Base-by-base conservation (phyloP, 1,140 invertebrate genomes). In the Gryon sp. region DNA sequence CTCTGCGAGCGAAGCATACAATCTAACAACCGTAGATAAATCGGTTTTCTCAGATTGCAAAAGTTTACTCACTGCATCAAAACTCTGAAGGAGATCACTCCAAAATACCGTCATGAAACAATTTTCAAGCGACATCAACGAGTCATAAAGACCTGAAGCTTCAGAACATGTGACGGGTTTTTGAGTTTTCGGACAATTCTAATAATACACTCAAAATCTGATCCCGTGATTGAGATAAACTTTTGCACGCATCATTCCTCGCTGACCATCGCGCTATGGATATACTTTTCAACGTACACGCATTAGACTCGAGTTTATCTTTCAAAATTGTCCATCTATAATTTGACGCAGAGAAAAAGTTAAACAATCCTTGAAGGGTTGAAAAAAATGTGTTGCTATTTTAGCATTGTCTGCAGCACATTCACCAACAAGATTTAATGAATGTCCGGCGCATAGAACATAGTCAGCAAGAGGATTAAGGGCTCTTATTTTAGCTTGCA, bases 401-500 rank as follows among this genome's bases (percentile, higher is more conserved):
- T 34, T 3, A 34, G 30, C 30, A n/a, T 3, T 9, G 2, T 34
- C 2, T 34, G 30, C 30, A n/a, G 11, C 30, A 34, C 8, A n/a
- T n/a, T n/a, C n/a, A n/a, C n/a, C n/a, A n/a, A n/a, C n/a, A n/a
- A n/a, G n/a, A n/a, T n/a, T n/a, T 9, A 12, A n/a, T 34, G 30
- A 34, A 12, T 12, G 30, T n/a, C n/a, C n/a, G n/a, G n/a, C n/a
- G n/a, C n/a, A 34, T n/a, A 3, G 30, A 34, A 12, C 30, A 24
- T 30, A 43, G n/a, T 22, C 26, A 45, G 26, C 26, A 2, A 28
- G 2, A 4, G 11, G n/a, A 43, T 26, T 40, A 1, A 43, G 1
- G 11, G 24, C 30, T 22, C 24, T 46, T 14, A 80, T 57, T 4
- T 14, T 1, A 2, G 70, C 72, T 73, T 82, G 78, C 7, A 66